Percentiles rank a stretch among this genome's conserved stretches.
These are phyloP conservation scores for Mustela nigripes DNA, from an alignment of 2,113 vertebrate species.

Conservation along the genomic window DNA sequence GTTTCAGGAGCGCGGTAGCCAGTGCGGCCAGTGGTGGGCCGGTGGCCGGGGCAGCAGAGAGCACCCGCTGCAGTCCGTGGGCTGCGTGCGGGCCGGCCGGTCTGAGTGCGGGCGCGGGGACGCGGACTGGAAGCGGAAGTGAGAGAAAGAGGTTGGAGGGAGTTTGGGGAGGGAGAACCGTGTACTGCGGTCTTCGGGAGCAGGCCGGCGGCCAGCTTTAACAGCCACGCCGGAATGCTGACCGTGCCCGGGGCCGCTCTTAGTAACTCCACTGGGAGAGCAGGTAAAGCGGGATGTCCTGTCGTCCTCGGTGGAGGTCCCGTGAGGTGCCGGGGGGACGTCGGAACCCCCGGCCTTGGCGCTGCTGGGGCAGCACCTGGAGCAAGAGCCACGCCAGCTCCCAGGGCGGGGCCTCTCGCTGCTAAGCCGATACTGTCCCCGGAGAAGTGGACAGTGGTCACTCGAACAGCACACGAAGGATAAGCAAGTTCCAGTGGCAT, in stretches of 20 bases:
- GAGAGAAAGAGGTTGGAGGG: not conserved
- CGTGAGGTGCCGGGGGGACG: not conserved
- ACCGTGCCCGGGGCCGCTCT: accelerated
- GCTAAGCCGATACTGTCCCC: not conserved
- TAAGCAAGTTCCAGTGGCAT: not conserved
- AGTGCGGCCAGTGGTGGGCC: not conserved
- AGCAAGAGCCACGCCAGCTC: not conserved
- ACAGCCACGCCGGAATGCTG: too few species aligned
- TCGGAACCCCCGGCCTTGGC: not conserved
- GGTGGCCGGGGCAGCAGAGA: accelerated
- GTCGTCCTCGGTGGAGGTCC: not conserved
- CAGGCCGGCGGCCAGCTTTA: accelerated
- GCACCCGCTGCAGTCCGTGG: not conserved
- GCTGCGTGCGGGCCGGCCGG: not conserved
- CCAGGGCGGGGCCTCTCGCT: not conserved
- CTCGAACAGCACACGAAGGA: not conserved
- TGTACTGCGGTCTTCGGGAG: too few species aligned
- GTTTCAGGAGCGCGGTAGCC: not conserved
- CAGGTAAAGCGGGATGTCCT: not conserved
- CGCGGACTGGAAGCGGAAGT: not conserved
- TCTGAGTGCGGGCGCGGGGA: not conserved
- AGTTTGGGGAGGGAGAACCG: not conserved
- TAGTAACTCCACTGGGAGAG: not conserved
- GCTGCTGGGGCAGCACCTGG: not conserved
- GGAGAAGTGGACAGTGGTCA: not conserved